These are phyloP conservation scores for Pituophis catenifer DNA, from an alignment of 2,113 vertebrate genomes.

Conservation along the genomic window DNA sequence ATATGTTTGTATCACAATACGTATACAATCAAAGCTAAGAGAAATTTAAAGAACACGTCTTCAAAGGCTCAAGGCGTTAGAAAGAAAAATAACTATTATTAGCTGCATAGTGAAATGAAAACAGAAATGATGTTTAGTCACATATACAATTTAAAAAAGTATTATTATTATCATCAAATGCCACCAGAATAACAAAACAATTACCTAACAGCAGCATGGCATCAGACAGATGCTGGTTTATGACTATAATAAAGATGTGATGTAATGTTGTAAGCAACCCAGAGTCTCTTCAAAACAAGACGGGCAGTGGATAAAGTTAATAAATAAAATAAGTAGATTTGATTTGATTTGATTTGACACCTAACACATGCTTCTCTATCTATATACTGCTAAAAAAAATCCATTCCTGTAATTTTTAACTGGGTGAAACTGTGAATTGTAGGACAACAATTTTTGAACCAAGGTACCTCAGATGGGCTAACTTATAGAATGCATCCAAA, in stretches of 20 bases:
- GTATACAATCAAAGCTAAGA: slow-evolving; percentile 47
- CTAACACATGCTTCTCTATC: slow-evolving; percentile 45
- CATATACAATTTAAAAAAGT: not conserved
- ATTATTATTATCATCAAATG: slow-evolving; percentile 46
- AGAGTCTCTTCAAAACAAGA: not conserved
- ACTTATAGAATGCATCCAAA: not conserved
- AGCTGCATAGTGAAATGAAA: slow-evolving; percentile 42
- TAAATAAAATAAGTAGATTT: not conserved
- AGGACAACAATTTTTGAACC: not conserved
- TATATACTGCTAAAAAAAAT: not conserved
- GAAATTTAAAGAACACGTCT: slow-evolving; percentile 33
- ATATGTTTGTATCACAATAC: slow-evolving; percentile 53
- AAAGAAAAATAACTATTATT: slow-evolving; percentile 58
- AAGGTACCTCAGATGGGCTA: not conserved
- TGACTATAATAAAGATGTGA: not conserved
- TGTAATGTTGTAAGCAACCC: not conserved
- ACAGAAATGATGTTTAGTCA: slow-evolving; percentile 43
- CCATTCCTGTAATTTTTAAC: not conserved
- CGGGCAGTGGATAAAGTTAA: not conserved
- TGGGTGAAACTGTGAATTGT: not conserved
- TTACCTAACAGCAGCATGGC: slow-evolving; percentile 46
- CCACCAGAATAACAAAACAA: slow-evolving; percentile 65
- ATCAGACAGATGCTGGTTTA: slow-evolving; percentile 45
- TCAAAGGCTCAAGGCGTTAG: slow-evolving; percentile 52
- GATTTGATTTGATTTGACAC: not conserved